Base-by-base conservation (phyloP, 2,797 vertebrate genomes). In the Tapirus indicus region DNA sequence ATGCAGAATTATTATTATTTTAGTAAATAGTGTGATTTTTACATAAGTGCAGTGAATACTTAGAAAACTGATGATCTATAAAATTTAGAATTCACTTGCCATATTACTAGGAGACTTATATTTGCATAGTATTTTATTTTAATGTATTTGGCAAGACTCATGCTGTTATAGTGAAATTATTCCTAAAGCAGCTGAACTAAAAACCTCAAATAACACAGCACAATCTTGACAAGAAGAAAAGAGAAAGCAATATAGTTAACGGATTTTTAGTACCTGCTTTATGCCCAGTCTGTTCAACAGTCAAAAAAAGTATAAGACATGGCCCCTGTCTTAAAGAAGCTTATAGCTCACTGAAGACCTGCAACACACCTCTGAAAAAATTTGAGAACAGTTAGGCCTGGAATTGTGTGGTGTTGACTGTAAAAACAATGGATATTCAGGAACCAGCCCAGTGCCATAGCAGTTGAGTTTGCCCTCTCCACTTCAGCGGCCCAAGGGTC, bases 1-100 rank as follows among this genome's bases (percentile, higher is more conserved):
- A 78, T 49, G 69, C 47, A 25, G 91, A 72, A 69, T 88, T 82
- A 52, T 66, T 88, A 95, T 96, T 96, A 95, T 94, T 95, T 94
- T 87, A 80, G 47, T 49, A 91, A 93, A 44, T 82, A 6, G 20
- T 80, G 1, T 93, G 64, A 93, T 62, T 95, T 95, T 88, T 79
- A 75, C 3, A 7, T 91, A 87, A 93, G 6, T 72, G 27, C 29
- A 58, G 71, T 44, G 47, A 79, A 58, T 86, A 90, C 54, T 89
- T 79, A 71, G 35, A 79, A 96, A 95, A 94, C 17, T 79, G 35
- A 64, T 71, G 74, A 71, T 38, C 21, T 71, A 83, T 56, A 80
- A 94, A 66, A 87, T 78, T 71, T 87, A 80, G 47, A 92, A 85
- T 68, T 64, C 47, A 91, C 49, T 88, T 93, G 38, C 38, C 52